Evolutionary conservation across 2,888 invertebrate genomes (phyloP), one percentile per base, ranked within the genome.

Genomic region (Leucozona laternaria): DNA sequence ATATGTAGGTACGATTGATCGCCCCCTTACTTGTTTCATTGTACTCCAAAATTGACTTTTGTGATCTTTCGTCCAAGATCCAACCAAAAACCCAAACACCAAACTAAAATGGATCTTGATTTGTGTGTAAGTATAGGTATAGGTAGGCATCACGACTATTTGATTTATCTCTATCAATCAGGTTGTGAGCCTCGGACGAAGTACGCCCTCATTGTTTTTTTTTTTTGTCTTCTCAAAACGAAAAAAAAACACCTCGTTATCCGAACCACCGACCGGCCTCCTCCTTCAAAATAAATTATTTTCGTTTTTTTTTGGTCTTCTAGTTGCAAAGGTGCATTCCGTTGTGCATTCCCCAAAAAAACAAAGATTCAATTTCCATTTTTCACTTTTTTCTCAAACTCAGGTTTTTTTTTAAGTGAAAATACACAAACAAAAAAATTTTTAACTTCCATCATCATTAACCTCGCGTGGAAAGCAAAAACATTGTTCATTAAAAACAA

Each of bases 381-480:
- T 55, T 64, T 64, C 64, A 64, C 64, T 64, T 64, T 64, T 64
- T 64, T n/a, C 17, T 45, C 45, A 45, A 28, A 40, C 22, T 64
- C 64, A 45, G 28, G 45, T 45, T 45, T 62, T 37, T 57, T 58
- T 50, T 50, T 37, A 17, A 28, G 78, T 64, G 78, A 79, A 79
- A 79, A 55, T 50, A 62, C 34, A 62, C 55, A 34, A 70, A 78
- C 28, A 53, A 31, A 2, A 11, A 11, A 5, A 43, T n/a, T n/a
- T n/a, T n/a, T 8, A 60, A 28, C 70, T 62, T 71, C 70, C 71
- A 79, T 62, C 78, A 71, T 78, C 78, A 79, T 79, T 79, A 71
- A 71, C 71, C 55, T 45, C 22, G 0, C 17, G 71, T 71, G 62
- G 62, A 71, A 62, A 71, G 78, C 71, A 79, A 79, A 71, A 78